Conservation (phyloP, 2,113 vertebrate genomes). For the Ceyx melanurus region DNA sequence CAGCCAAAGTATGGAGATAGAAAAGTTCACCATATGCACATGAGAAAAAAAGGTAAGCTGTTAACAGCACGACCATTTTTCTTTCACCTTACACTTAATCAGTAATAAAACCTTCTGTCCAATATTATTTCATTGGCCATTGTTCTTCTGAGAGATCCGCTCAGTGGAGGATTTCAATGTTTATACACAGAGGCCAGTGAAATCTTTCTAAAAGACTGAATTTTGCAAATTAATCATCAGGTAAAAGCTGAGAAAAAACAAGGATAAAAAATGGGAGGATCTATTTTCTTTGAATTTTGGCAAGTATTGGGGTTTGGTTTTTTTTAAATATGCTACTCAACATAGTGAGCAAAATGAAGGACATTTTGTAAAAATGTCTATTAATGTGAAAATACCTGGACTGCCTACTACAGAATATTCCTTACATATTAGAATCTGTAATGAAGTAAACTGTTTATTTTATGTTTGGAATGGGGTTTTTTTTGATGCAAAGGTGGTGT, state of each 20-base stretch:
- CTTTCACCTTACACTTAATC: neutral
- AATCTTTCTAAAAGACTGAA: neutral
- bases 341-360: neutral
- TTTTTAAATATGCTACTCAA: neutral
- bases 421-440: neutral
- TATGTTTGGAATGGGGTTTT: neutral
- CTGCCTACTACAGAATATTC: neutral
- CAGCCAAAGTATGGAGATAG: constrained; percentile 97
- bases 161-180: neutral
- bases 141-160: neutral
- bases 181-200: neutral
- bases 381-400: neutral
- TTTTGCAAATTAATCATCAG: neutral
- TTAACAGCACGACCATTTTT: neutral
- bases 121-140: neutral
- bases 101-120: neutral
- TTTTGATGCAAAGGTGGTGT: neutral
- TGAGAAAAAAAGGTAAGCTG: constrained; percentile 92
- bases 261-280: neutral
- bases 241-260: neutral
- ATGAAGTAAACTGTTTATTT: neutral
- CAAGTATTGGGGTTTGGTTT: neutral
- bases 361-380: neutral
- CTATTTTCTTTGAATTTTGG: constrained; percentile 4
- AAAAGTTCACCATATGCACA: constrained; percentile 99